Percentiles rank a stretch among this genome's conserved stretches.
Conservation (phyloP, 2,888 invertebrate genomes). For the Lithophane leautieri region DNA sequence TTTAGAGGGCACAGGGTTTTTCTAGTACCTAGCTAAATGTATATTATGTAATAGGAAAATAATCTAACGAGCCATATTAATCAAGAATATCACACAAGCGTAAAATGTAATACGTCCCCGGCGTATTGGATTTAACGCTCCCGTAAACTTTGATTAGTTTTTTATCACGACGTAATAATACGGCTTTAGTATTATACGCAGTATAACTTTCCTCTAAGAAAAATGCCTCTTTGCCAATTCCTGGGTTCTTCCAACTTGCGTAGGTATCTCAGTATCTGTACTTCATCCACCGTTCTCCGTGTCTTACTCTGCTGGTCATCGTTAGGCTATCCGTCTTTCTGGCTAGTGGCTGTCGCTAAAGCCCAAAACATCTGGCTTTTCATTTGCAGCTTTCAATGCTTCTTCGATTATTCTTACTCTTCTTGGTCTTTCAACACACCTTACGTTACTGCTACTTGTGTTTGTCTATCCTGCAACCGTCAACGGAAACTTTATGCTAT, state of each 20-base stretch:
- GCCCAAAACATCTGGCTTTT: background rate
- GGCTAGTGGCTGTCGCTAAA: too few species aligned
- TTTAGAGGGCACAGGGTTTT: constrained; percentile 4
- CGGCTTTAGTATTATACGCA: background rate
- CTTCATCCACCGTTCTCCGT: background rate
- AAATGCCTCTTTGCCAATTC: background rate
- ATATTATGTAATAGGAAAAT: constrained; percentile 12
- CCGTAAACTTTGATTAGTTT: constrained; percentile 10
- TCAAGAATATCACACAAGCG: constrained; percentile 13
- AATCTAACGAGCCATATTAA: background rate
- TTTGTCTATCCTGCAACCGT: background rate
- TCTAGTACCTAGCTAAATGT: background rate
- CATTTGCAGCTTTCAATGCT: background rate
- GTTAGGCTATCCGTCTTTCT: background rate
- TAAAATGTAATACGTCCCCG: constrained; percentile 3
- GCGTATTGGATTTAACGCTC: constrained; percentile 40
- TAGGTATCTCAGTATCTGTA: background rate
- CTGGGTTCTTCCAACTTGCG: background rate
- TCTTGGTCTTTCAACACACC: background rate
- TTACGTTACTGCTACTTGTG: too few species aligned
- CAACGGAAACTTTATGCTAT: background rate
- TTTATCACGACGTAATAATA: background rate
- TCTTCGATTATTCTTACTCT: background rate
- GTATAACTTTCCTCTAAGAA: background rate
- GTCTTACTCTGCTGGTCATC: background rate